Percentiles rank a stretch among this genome's conserved stretches.
Conservation (phyloP, 2,113 vertebrate species). For the Pseudolaguvia tuberculata region DNA sequence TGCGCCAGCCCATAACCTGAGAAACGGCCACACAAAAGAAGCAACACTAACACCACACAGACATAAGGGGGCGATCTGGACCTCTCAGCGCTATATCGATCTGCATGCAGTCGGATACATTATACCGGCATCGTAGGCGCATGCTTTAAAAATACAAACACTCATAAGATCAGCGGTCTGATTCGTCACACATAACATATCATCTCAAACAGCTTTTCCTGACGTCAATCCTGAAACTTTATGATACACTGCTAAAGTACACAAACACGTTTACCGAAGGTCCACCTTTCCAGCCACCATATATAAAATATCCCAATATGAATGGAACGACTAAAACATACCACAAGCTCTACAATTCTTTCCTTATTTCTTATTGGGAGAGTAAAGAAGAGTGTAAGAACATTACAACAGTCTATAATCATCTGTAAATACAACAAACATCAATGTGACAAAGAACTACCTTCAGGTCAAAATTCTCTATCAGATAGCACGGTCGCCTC, state of each 20-base stretch:
- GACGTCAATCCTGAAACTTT: background rate
- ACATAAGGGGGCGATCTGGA: constrained; percentile 49
- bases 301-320: background rate
- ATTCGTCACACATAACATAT: background rate
- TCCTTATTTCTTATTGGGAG: no score
- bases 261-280: background rate
- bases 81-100: constrained; percentile 39
- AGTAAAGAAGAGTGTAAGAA: background rate
- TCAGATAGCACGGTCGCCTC: no score
- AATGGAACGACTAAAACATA: background rate
- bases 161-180: background rate
- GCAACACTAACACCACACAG: constrained; percentile 66
- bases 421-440: background rate
- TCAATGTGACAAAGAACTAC: no score
- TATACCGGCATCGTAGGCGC: constrained; percentile 24
- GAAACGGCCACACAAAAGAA: constrained; percentile 52
- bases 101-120: constrained; percentile 44
- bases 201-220: background rate
- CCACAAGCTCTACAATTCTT: background rate
- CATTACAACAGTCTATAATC: background rate
- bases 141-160: constrained; percentile 10
- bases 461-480: no score
- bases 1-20: constrained; percentile 93
- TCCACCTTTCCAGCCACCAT: no score
- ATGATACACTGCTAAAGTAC: background rate